These are phyloP conservation scores for Spermophilus dauricus DNA, from an alignment of 2,113 vertebrate species.

Conservation along the genomic window DNA sequence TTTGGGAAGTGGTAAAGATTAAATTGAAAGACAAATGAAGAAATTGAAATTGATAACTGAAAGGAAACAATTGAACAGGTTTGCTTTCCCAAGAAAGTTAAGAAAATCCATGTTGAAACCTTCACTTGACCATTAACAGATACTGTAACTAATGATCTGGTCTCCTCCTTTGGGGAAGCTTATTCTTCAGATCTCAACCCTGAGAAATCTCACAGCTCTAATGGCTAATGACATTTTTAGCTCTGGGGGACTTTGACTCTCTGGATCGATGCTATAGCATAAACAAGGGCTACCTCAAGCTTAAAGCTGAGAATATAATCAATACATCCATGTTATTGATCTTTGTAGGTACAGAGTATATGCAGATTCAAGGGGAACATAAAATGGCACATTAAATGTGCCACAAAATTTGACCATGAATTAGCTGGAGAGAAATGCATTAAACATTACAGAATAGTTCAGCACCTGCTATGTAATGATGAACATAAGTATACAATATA, in stretches of 20 bases:
- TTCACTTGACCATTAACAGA: constrained; percentile 23
- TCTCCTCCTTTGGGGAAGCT: not conserved
- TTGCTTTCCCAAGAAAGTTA: not conserved
- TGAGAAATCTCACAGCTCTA: not conserved
- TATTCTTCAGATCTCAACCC: not conserved
- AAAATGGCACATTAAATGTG: not conserved
- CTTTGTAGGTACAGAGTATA: not conserved
- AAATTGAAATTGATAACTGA: not conserved
- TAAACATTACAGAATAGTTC: not conserved
- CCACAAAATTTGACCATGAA: not conserved
- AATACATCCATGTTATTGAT: not conserved
- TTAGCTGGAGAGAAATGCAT: not conserved
- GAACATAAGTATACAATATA: not conserved
- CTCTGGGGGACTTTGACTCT: not conserved
- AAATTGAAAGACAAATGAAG: constrained; percentile 4
- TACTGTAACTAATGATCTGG: not conserved
- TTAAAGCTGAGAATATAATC: not conserved
- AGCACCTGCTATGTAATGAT: not conserved
- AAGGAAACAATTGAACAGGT: not conserved
- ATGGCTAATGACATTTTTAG: not conserved
- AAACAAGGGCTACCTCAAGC: not conserved
- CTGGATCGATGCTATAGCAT: not conserved
- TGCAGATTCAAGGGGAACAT: not conserved
- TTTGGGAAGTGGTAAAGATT: not conserved
- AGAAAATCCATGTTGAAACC: not conserved